phyloP scores from a whole-genome alignment of 2,797 vertebrate genomes.

The Garrulus glandarius region DNA sequence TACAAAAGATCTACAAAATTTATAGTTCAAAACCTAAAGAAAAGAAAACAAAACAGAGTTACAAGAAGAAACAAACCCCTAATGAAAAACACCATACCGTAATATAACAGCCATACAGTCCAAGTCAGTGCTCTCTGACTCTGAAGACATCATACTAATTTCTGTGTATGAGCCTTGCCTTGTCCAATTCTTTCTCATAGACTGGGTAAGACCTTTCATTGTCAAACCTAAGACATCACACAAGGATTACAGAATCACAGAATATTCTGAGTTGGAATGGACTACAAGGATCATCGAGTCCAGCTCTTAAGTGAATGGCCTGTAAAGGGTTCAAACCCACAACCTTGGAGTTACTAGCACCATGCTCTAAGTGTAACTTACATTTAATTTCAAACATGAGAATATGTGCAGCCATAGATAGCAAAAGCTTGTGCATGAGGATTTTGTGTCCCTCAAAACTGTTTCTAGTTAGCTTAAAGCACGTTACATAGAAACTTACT shows the following conservation, averaged over 20 bases:
- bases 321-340: neutral
- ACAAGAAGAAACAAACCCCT: neutral
- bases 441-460: neutral
- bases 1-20: neutral
- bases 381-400: neutral
- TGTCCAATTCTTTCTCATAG: neutral
- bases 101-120: neutral
- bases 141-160: neutral
- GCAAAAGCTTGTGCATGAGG: neutral
- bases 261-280: neutral
- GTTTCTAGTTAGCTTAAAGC: neutral
- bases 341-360: neutral
- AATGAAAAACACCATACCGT: accelerated
- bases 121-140: neutral
- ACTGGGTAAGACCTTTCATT: neutral
- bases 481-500: neutral
- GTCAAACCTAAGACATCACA: neutral
- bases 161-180: neutral
- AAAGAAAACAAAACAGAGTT: neutral
- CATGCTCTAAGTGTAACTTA: neutral
- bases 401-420: neutral
- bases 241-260: neutral
- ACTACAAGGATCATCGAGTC: neutral
- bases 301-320: neutral
- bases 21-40: neutral